Evolutionary conservation across 1,140 invertebrate species (phyloP).

Genomic region (Tenebrio molitor): DNA sequence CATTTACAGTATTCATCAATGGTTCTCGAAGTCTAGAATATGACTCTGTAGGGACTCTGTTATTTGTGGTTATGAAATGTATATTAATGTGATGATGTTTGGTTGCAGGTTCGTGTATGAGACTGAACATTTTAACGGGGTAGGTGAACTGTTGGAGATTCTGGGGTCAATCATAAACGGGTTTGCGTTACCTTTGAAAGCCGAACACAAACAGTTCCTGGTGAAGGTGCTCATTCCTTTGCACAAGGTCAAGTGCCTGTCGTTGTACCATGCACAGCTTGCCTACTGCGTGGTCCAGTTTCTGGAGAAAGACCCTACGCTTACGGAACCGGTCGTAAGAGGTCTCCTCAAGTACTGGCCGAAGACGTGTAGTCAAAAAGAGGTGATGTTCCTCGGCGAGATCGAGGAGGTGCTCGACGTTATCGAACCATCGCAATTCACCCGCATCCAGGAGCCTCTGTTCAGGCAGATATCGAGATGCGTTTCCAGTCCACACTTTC

Average conservation of each 20-base stretch:
- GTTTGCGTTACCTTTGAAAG: conserved; percentile 96
- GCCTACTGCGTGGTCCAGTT: conserved; percentile 99
- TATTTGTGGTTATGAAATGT: too few species aligned
- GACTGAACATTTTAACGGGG: conserved; percentile 99
- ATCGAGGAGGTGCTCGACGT: conserved; percentile 98
- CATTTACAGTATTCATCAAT: too few species aligned
- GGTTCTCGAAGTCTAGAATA: too few species aligned
- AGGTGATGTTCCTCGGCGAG: conserved; percentile 99
- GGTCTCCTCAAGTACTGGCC: conserved; percentile 99
- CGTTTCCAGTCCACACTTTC: conserved; percentile 99
- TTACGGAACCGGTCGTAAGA: conserved; percentile 96
- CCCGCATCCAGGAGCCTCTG: conserved; percentile 96
- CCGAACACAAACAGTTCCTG: conserved; percentile 98
- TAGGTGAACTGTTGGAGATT: conserved; percentile 98
- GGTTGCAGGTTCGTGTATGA: conserved; percentile 97
- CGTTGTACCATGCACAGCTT: conserved; percentile 96
- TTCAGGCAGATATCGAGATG: conserved; percentile 98
- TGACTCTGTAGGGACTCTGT: too few species aligned
- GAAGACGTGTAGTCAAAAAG: conserved; percentile 99
- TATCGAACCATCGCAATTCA: conserved; percentile 98
- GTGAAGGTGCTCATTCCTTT: conserved; percentile 98
- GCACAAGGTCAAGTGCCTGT: conserved; percentile 96
- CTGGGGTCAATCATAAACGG: conserved; percentile 99
- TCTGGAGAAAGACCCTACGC: conserved; percentile 97
- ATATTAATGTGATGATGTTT: too few species aligned